Conservation (phyloP, 64 coral and sea anemone species). For the Orbicella faveolata region DNA sequence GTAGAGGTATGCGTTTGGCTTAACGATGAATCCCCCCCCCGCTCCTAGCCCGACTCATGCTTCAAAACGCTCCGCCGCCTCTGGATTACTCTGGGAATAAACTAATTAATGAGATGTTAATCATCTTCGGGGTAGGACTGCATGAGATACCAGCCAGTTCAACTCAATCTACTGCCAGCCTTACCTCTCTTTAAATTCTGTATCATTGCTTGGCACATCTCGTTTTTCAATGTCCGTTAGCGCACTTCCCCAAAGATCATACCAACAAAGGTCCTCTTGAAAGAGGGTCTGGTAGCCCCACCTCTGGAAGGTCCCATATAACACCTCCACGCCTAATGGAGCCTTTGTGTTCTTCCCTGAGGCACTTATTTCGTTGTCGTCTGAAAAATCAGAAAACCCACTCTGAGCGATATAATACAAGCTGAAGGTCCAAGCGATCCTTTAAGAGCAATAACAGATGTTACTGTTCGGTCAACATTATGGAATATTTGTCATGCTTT, state of each 20-base stretch:
- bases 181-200: neutral
- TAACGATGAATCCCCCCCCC: no score
- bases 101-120: no score
- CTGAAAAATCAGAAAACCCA: neutral
- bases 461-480: no score
- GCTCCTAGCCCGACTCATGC: no score
- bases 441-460: no score
- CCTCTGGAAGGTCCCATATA: slow-evolving; percentile 27
- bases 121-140: no score
- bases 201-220: neutral
- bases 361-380: slow-evolving; percentile 2
- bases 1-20: no score
- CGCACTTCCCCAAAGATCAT: slow-evolving; percentile 30
- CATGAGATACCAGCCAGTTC: no score
- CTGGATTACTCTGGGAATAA: no score
- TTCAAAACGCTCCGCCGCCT: no score
- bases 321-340: slow-evolving; percentile 32
- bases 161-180: neutral
- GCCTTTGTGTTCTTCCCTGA: neutral
- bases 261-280: slow-evolving; percentile 56
- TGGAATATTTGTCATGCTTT: no score
- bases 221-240: slow-evolving; percentile 13
- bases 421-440: no score
- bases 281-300: slow-evolving; percentile 49
- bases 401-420: neutral